Percentiles rank a stretch among this genome's conserved stretches.
Conservation (phyloP, 2,888 invertebrate genomes). For the Ctena decussata region DNA sequence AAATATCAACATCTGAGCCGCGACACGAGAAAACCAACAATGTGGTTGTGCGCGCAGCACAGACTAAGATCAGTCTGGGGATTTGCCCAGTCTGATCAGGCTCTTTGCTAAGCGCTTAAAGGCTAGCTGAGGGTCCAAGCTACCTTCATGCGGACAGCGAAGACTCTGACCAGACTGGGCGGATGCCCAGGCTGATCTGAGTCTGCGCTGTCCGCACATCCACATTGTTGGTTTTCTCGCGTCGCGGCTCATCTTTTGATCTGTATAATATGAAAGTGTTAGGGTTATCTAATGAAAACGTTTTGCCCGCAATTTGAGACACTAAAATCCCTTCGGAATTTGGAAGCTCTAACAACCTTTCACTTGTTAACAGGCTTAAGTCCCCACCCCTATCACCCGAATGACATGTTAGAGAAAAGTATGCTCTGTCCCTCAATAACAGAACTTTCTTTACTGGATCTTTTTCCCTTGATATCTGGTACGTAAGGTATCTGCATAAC, state of each 20-base stretch:
- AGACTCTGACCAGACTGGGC: too few relatives aligned
- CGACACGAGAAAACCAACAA: too few relatives aligned
- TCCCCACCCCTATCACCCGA: background rate
- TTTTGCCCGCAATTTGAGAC: background rate
- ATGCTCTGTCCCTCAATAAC: background rate
- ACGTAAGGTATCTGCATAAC: background rate
- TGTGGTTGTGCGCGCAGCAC: too few relatives aligned
- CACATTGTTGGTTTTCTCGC: too few relatives aligned
- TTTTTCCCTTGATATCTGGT: background rate
- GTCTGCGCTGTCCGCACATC: too few relatives aligned
- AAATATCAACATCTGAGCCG: background rate
- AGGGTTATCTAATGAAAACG: background rate
- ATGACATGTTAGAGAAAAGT: background rate
- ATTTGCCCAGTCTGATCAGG: too few relatives aligned
- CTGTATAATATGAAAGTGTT: background rate
- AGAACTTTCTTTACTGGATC: background rate
- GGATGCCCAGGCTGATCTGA: too few relatives aligned
- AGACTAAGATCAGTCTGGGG: too few relatives aligned
- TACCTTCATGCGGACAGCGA: too few relatives aligned
- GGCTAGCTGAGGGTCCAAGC: too few relatives aligned
- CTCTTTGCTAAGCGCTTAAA: too few relatives aligned
- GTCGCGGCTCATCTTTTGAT: background rate
- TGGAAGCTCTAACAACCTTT: background rate
- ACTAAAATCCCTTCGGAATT: background rate
- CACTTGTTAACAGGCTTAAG: background rate